Evolutionary conservation across 2,113 vertebrate species (phyloP).

Genomic region (Hippocampus comes): DNA sequence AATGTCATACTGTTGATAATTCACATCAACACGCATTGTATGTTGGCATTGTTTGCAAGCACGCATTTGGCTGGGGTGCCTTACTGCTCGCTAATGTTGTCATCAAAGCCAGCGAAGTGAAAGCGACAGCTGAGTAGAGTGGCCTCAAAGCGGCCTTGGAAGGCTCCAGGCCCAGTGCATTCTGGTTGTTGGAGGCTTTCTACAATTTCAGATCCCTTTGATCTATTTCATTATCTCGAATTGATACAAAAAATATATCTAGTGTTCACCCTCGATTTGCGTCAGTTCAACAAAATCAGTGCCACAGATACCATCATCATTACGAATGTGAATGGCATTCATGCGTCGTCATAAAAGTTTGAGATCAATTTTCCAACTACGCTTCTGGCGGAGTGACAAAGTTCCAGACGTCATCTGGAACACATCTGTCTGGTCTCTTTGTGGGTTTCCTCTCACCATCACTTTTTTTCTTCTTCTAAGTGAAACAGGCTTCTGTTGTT

Average conservation of each 20-base stretch:
- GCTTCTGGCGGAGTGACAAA: constrained; percentile 7
- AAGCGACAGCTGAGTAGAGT: constrained; percentile 8
- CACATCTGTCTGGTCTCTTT: constrained; percentile 8
- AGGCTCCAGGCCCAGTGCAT: neutral
- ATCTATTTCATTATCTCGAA: neutral
- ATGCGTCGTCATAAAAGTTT: constrained; percentile 8
- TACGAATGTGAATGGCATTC: constrained; percentile 16
- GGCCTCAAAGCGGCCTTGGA: constrained; percentile 4
- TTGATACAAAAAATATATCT: neutral
- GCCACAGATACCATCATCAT: constrained; percentile 13
- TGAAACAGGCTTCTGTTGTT: neutral
- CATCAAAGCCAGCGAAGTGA: constrained; percentile 10
- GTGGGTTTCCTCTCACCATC: neutral
- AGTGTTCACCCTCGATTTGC: neutral
- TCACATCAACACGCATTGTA: neutral
- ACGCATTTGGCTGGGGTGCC: neutral
- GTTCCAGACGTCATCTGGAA: constrained; percentile 13
- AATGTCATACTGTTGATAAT: neutral
- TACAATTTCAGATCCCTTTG: neutral
- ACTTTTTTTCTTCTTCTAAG: neutral
- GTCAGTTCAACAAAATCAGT: neutral
- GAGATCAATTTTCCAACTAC: neutral
- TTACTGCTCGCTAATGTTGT: constrained; percentile 8
- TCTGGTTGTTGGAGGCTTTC: constrained; percentile 6
- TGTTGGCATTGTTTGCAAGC: constrained; percentile 6